Evolutionary conservation across 2,888 invertebrate genomes (phyloP).

Genomic region (Xanthia togata): DNA sequence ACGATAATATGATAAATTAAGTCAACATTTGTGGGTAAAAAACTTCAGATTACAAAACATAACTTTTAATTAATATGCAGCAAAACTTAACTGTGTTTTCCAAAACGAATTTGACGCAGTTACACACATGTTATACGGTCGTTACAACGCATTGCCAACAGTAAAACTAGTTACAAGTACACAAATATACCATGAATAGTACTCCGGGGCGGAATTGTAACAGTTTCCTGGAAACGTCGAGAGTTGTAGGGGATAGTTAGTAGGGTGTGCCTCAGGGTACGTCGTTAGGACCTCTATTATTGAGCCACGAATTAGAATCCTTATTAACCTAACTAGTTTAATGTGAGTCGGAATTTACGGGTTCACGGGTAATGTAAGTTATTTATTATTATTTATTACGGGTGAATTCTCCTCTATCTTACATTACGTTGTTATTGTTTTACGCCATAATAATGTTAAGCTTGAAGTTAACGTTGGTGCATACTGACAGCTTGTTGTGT

Average conservation of each 20-base stretch:
- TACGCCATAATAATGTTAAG: conserved; percentile 13
- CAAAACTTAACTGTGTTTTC: conserved; percentile 40
- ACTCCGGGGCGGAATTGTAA: conserved; percentile 61
- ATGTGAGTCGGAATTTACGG: conserved; percentile 63
- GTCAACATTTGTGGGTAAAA: too few relatives aligned
- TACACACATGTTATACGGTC: conserved; percentile 46
- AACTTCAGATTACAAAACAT: neutral
- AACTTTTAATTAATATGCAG: conserved; percentile 20
- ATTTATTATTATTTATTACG: conserved; percentile 63
- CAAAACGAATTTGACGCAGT: conserved; percentile 51
- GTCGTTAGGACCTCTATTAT: conserved; percentile 65
- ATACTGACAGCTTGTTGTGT: conserved; percentile 43
- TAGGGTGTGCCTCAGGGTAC: conserved; percentile 64
- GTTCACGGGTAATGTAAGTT: conserved; percentile 62
- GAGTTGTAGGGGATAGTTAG: conserved; percentile 63
- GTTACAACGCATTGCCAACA: conserved; percentile 48
- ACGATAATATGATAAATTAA: neutral
- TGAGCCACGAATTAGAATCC: conserved; percentile 65
- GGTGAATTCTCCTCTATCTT: conserved; percentile 46
- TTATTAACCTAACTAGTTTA: conserved; percentile 66
- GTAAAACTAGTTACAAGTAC: conserved; percentile 60
- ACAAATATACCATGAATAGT: conserved; percentile 63
- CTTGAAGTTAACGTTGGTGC: conserved; percentile 40
- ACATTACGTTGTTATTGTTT: conserved; percentile 27
- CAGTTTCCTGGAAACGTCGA: conserved; percentile 58